Base-by-base conservation (phyloP, 2,797 vertebrate genomes). In the Microctenopoma stevenorrisi region DNA sequence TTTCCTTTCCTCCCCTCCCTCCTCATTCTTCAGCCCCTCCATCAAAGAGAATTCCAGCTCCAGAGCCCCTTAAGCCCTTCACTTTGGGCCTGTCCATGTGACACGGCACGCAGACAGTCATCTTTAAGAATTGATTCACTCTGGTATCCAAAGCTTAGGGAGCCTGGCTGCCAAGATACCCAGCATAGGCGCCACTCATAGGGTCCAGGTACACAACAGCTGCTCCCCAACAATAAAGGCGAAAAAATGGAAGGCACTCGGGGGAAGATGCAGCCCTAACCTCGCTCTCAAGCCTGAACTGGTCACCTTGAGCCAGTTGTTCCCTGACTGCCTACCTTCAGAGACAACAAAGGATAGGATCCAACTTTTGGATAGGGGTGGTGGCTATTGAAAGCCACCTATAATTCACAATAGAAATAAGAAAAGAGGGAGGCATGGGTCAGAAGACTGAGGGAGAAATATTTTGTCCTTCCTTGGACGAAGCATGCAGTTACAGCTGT, bases 61-160 rank as follows among this genome's bases (percentile, higher is more conserved):
- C 91, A 93, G 92, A 92, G 90, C 92, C 91, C 90, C 88, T 81
- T 93, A 93, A 93, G 92, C 93, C 92, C 86, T 86, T 82, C 86
- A 86, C 89, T 88, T 89, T 82, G 78, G 86, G 85, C 84, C 81
- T 58, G 85, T 83, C 86, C 82, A 86, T 90, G 85, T 91, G 88
- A 89, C 91, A 87, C 79, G 66, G 86, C 85, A 84, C 49, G 68
- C 81, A 91, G 79, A 90, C 90, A 92, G 93, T 95, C 95, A 93
- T 96, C 92, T 93, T 94, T 91, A 94, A 94, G 94, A 93, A 93
- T 90, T 92, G 92, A 93, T 93, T 93, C 89, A 90, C 91, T 90
- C 89, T 90, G 90, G 92, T 92, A 91, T 93, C 90, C 86, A 87
- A 93, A 94, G 92, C 92, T 90, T 80, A 89, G 87, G 84, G 87